Conservation (phyloP, 2,888 invertebrate genomes). For the Drosophila fulvimacula region DNA sequence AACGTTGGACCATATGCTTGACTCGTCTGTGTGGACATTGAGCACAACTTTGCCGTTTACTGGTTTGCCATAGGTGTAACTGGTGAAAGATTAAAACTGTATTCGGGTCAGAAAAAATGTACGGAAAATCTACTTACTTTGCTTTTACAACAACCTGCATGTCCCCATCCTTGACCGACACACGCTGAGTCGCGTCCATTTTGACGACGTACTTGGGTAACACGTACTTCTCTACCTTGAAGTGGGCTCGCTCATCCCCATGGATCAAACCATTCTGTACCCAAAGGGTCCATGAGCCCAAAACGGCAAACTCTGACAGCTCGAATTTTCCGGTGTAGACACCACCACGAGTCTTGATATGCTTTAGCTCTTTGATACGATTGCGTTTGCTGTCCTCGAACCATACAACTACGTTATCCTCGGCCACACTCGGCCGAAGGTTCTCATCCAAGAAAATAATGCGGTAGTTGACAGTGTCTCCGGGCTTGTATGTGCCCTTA, state of each 20-base stretch:
- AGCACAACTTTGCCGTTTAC: slow-evolving; percentile 94
- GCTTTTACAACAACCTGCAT: slow-evolving; percentile 89
- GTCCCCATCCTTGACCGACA: slow-evolving; percentile 92
- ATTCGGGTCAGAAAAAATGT: too few species aligned
- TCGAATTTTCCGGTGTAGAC: slow-evolving; percentile 91
- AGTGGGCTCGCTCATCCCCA: slow-evolving; percentile 73
- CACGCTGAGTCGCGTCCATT: slow-evolving; percentile 92
- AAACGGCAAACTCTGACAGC: slow-evolving; percentile 90
- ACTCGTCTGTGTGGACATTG: slow-evolving; percentile 89
- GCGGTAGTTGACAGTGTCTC: slow-evolving; percentile 91
- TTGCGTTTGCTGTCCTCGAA: slow-evolving; percentile 92
- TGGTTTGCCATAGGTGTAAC: slow-evolving; percentile 91
- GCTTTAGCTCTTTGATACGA: slow-evolving; percentile 92
- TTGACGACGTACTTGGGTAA: slow-evolving; percentile 96
- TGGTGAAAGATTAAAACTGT: slow-evolving; percentile 73
- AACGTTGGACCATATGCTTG: slow-evolving; percentile 36
- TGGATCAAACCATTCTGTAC: slow-evolving; percentile 50
- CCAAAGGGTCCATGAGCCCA: slow-evolving; percentile 93
- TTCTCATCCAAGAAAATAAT: slow-evolving; percentile 87
- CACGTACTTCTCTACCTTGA: slow-evolving; percentile 94
- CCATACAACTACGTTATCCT: slow-evolving; percentile 87
- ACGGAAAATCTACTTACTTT: slow-evolving; percentile 65
- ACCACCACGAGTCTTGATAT: slow-evolving; percentile 84
- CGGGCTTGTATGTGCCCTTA: slow-evolving; percentile 95
- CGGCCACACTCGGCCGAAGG: slow-evolving; percentile 88